phyloP scores from a whole-genome alignment of 1,140 invertebrate genomes.

The Apis mellifera region DNA sequence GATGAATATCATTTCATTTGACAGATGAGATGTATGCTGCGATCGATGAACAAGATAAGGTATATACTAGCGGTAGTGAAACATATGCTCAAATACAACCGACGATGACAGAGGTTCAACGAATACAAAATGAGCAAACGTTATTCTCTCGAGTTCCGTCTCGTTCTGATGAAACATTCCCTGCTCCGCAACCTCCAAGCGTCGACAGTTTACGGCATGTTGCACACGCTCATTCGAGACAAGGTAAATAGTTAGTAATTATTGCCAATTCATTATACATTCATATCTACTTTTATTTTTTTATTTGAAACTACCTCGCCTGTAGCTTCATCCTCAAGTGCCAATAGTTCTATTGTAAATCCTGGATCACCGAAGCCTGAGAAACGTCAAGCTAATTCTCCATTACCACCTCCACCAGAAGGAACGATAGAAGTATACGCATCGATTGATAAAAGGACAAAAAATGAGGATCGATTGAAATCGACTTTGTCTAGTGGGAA shows the following conservation, averaged over 20 bases:
- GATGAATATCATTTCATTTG: constrained; percentile 52
- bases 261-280: neutral
- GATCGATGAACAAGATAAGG: constrained; percentile 90
- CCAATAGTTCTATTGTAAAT: constrained; percentile 87
- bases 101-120: constrained; percentile 80
- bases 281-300: neutral
- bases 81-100: constrained; percentile 94
- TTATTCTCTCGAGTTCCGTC: constrained; percentile 63
- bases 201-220: constrained; percentile 84
- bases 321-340: constrained; percentile 88
- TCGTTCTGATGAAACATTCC: constrained; percentile 68
- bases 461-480: constrained; percentile 76
- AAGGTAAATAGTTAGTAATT: constrained; percentile 80
- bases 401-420: constrained; percentile 88
- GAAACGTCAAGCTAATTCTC: constrained; percentile 93
- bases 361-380: constrained; percentile 91
- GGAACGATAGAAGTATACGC: constrained; percentile 71
- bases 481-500: constrained; percentile 76
- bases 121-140: constrained; percentile 80
- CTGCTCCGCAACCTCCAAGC: constrained; percentile 83
- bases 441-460: constrained; percentile 73
- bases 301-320: neutral
- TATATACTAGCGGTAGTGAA: constrained; percentile 91
- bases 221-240: constrained; percentile 86
- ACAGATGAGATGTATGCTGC: constrained; percentile 94